Percentiles rank a stretch among this genome's conserved stretches.
Conservation (phyloP, 92 coral and sea anemone species). For the Actinostola sp. region DNA sequence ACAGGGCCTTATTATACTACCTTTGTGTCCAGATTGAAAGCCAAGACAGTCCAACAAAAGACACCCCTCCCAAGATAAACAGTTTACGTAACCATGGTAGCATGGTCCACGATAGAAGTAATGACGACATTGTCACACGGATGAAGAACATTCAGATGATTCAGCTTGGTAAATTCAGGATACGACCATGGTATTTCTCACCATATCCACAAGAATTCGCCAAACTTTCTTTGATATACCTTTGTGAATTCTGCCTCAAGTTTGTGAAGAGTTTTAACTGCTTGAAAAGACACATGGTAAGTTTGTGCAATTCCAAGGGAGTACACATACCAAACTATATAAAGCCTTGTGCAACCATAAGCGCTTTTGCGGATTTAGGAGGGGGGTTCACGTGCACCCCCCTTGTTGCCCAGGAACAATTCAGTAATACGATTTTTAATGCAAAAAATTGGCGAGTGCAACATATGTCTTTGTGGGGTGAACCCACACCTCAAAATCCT, state of each 20-base stretch:
- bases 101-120: conserved; percentile 98
- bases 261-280: conserved; percentile 97
- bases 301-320: no score
- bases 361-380: no score
- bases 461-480: no score
- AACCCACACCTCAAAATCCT: no score
- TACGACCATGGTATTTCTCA: conserved; percentile 97
- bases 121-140: conserved; percentile 96
- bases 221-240: conserved; percentile 75
- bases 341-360: no score
- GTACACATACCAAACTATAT: no score
- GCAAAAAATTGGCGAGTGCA: no score
- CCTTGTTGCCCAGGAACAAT: no score
- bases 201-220: conserved; percentile 98
- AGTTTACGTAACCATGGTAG: conserved; percentile 85
- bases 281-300: conserved; percentile 93
- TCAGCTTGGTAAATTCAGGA: conserved; percentile 89
- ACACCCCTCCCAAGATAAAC: conserved; percentile 85
- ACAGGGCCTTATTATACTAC: no score
- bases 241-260: conserved; percentile 96
- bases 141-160: conserved; percentile 96
- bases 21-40: conserved; percentile 72
- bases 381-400: no score
- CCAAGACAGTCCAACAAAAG: conserved; percentile 91
- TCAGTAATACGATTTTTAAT: no score